phyloP scores from a whole-genome alignment of 2,113 vertebrate genomes.

The Mobula birostris region DNA sequence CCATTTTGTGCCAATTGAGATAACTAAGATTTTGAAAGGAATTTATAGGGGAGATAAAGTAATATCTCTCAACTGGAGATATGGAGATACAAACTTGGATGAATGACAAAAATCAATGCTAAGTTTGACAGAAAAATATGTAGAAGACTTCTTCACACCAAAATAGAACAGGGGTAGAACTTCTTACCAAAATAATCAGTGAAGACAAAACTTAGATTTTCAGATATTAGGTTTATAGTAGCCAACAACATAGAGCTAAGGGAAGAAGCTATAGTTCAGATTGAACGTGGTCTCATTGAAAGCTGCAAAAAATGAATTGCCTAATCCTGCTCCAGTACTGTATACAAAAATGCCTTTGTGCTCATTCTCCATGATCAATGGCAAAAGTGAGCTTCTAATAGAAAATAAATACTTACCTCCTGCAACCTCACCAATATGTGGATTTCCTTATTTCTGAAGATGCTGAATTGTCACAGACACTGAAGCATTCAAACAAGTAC shows the following conservation, averaged over 20 bases:
- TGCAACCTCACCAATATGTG: background rate
- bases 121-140: background rate
- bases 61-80: no score
- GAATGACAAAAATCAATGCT: background rate
- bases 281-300: background rate
- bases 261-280: background rate
- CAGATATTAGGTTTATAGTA: no score
- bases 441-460: background rate
- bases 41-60: no score
- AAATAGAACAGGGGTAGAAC: background rate
- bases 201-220: background rate
- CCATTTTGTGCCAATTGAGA: no score
- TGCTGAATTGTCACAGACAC: background rate
- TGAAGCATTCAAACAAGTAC: background rate
- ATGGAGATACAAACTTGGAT: no score
- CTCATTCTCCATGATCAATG: background rate
- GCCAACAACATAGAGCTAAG: background rate
- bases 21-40: no score
- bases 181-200: background rate
- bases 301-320: background rate
- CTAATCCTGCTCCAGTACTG: background rate
- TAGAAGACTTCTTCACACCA: background rate
- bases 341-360: background rate
- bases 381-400: background rate
- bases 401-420: background rate